Percentiles rank a stretch among this genome's conserved stretches.
These are phyloP conservation scores for Plagodis dolabraria DNA, from an alignment of 2,888 invertebrate genomes.

Conservation along the genomic window DNA sequence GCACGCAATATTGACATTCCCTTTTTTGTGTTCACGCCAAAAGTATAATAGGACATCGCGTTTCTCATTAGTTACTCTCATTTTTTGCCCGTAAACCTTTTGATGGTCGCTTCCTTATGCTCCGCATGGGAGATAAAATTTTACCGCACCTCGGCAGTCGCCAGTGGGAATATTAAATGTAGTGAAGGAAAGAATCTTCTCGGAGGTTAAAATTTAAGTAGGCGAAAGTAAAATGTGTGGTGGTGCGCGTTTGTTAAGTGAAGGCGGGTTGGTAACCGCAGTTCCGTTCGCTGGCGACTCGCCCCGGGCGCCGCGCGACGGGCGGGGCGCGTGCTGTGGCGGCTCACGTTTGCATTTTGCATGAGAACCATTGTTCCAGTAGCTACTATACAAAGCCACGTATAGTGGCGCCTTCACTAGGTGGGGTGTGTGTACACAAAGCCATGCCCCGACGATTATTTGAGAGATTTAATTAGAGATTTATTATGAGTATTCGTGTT, in stretches of 20 bases:
- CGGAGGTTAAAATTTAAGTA: constrained; percentile 53
- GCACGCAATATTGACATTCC: constrained; percentile 66
- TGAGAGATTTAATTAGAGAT: constrained; percentile 36
- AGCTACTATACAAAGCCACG: constrained; percentile 36
- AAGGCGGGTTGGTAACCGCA: constrained; percentile 46
- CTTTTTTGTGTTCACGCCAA: constrained; percentile 51
- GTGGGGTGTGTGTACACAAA: constrained; percentile 1
- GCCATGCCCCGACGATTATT: constrained; percentile 17
- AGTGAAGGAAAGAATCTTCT: constrained; percentile 30
- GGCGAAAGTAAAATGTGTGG: constrained; percentile 50
- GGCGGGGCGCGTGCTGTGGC: constrained; percentile 40
- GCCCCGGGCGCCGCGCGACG: constrained; percentile 43
- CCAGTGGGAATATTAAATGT: constrained; percentile 19
- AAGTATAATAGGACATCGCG: constrained; percentile 53
- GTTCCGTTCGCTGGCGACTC: constrained; percentile 50
- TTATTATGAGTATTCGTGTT: constrained; percentile 30
- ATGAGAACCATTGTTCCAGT: constrained; percentile 66
- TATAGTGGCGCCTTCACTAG: constrained; percentile 27
- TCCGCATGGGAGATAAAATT: constrained; percentile 53
- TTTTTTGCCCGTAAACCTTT: constrained; percentile 55
- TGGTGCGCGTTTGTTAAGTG: constrained; percentile 55
- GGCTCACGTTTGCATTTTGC: constrained; percentile 67
- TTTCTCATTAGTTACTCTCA: constrained; percentile 54
- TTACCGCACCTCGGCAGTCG: constrained; percentile 40
- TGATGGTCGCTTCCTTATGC: constrained; percentile 45